Conservation (phyloP, 2,797 vertebrate genomes). For the Echeneis naucrates region DNA sequence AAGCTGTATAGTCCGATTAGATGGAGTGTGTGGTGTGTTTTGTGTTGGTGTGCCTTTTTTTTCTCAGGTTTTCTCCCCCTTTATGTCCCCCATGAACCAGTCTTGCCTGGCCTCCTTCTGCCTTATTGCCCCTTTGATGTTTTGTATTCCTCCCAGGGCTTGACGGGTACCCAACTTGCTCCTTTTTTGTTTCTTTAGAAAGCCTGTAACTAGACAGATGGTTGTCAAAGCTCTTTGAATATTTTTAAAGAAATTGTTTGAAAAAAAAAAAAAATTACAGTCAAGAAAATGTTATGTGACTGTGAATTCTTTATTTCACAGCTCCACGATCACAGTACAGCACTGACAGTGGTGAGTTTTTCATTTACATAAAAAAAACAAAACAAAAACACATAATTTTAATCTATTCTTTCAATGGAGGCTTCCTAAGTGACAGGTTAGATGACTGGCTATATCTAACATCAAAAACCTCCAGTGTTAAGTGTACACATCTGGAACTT, state of each 20-base stretch:
- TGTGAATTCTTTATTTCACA: constrained; percentile 50
- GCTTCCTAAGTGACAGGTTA: constrained; percentile 14
- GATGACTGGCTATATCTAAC: constrained; percentile 12
- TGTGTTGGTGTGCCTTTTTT: constrained; percentile 8
- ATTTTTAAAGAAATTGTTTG: constrained; percentile 3
- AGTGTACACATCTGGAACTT: constrained; percentile 41
- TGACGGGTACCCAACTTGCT: constrained; percentile 37
- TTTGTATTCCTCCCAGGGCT: constrained; percentile 41
- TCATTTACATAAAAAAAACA: no score
- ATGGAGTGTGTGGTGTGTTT: constrained; percentile 30
- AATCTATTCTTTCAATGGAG: neutral
- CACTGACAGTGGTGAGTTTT: constrained; percentile 75
- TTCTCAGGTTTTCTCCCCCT: constrained; percentile 1
- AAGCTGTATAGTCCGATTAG: constrained; percentile 52
- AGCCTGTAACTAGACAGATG: constrained; percentile 40
- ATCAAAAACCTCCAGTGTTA: constrained; percentile 5
- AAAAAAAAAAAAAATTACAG: constrained; percentile 1
- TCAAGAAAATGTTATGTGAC: constrained; percentile 14
- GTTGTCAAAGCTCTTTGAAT: constrained; percentile 22
- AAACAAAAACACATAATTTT: no score
- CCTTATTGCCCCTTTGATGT: constrained; percentile 63
- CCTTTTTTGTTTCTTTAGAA: constrained; percentile 40
- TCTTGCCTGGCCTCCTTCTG: constrained; percentile 46
- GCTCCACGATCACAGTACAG: constrained; percentile 76
- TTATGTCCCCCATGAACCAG: constrained; percentile 5